phyloP scores from a whole-genome alignment of 2,113 vertebrate species.

The Clinocottus analis region DNA sequence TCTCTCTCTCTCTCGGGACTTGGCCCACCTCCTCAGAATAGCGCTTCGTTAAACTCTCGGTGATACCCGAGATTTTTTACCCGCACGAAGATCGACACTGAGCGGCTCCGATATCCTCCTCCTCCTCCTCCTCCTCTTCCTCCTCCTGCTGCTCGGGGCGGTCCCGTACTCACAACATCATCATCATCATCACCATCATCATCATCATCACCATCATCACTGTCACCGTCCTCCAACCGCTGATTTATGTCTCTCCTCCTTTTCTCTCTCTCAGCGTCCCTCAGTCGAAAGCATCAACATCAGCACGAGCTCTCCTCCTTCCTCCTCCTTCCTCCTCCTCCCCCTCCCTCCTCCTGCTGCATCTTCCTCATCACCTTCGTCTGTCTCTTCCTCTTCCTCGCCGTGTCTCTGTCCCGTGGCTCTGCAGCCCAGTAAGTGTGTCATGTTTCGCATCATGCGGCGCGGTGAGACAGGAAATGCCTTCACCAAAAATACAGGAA shows the following conservation, averaged over 20 bases:
- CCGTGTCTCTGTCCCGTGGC: constrained; percentile 32
- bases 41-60: constrained; percentile 61
- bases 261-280: not conserved
- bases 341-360: constrained; percentile 12
- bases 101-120: not conserved
- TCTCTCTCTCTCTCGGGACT: constrained; percentile 53
- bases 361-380: not conserved
- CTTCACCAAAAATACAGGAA: too few relatives aligned
- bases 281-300: constrained; percentile 2
- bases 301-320: not conserved
- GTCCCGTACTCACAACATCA: not conserved
- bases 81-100: constrained; percentile 21
- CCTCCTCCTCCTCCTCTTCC: too few relatives aligned
- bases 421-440: constrained; percentile 64
- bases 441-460: constrained; percentile 47
- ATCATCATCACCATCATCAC: constrained; percentile 13
- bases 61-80: constrained; percentile 41
- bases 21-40: constrained; percentile 80
- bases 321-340: not conserved
- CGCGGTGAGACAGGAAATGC: constrained; percentile 37
- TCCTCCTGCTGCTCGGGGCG: not conserved
- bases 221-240: constrained; percentile 21
- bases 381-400: constrained; percentile 9
- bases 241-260: constrained; percentile 4
- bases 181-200: not conserved